phyloP scores from a whole-genome alignment of 2,797 vertebrate species.

The Forpus xanthops region DNA sequence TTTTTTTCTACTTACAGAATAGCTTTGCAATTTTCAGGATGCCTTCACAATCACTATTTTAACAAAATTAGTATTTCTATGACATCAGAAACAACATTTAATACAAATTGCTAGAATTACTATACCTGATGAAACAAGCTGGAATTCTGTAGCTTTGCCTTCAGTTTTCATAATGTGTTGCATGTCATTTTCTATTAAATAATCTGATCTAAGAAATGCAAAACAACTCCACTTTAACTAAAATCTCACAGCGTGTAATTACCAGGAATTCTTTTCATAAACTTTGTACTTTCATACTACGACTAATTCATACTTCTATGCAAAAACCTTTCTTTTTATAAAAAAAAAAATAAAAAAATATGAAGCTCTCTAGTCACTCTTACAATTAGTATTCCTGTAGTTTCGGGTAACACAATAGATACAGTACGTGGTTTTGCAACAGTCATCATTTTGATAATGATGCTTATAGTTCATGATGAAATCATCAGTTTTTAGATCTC shows the following conservation, averaged over 20 bases:
- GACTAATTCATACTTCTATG: background rate
- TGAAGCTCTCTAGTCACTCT: conserved; percentile 21
- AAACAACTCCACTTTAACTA: background rate
- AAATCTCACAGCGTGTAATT: background rate
- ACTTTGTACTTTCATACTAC: background rate
- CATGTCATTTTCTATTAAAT: conserved; percentile 10
- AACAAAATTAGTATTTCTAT: conserved; percentile 26
- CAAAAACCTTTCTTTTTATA: background rate
- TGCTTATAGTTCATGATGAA: conserved; percentile 81
- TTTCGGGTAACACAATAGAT: conserved; percentile 70
- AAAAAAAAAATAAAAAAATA: background rate
- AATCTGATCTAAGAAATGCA: conserved; percentile 37
- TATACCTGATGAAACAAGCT: conserved; percentile 39
- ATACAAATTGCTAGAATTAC: conserved; percentile 33
- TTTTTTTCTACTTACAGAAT: background rate
- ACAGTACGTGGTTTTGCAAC: conserved; percentile 76
- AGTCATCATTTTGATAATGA: conserved; percentile 79
- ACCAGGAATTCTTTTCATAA: background rate
- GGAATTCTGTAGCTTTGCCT: conserved; percentile 42
- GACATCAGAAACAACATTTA: conserved; percentile 47
- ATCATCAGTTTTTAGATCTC: conserved; percentile 80
- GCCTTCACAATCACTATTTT: background rate
- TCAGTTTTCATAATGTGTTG: conserved; percentile 4
- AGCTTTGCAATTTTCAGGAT: background rate
- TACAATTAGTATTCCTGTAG: conserved; percentile 58